phyloP scores from a whole-genome alignment of 2,113 vertebrate genomes.

The Podarcis muralis region DNA sequence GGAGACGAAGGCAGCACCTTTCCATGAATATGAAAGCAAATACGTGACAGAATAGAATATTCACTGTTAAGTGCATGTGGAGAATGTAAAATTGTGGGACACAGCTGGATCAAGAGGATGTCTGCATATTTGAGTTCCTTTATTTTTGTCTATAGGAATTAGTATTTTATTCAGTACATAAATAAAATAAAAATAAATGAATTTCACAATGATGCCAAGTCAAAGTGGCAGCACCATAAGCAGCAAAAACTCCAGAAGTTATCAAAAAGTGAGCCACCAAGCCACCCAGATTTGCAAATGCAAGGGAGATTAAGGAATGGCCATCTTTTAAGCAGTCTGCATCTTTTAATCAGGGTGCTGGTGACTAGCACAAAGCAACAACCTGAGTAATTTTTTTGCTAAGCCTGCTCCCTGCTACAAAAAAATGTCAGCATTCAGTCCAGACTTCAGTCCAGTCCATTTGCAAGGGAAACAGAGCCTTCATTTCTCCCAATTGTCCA shows the following conservation, averaged over 20 bases:
- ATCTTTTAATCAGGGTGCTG: background rate
- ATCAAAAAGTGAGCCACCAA: background rate
- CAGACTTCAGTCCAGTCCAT: background rate
- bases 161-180: background rate
- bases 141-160: background rate
- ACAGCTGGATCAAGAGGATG: background rate
- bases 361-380: background rate
- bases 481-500: background rate
- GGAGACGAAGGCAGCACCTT: background rate
- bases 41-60: background rate
- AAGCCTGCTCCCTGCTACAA: background rate
- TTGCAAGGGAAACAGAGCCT: background rate
- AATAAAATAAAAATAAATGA: background rate
- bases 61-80: background rate
- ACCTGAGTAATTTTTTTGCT: background rate
- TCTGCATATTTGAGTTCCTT: background rate
- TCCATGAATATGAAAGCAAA: background rate
- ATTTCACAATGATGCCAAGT: background rate
- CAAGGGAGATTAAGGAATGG: background rate
- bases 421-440: background rate
- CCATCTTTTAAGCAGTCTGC: background rate
- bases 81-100: background rate
- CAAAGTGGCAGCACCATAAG: background rate
- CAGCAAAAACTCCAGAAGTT: background rate
- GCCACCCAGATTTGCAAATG: background rate